Percentiles rank a stretch among this genome's conserved stretches.
Evolutionary conservation across 2,888 invertebrate genomes (phyloP).

Genomic region (Torymus aiolomorphi): DNA sequence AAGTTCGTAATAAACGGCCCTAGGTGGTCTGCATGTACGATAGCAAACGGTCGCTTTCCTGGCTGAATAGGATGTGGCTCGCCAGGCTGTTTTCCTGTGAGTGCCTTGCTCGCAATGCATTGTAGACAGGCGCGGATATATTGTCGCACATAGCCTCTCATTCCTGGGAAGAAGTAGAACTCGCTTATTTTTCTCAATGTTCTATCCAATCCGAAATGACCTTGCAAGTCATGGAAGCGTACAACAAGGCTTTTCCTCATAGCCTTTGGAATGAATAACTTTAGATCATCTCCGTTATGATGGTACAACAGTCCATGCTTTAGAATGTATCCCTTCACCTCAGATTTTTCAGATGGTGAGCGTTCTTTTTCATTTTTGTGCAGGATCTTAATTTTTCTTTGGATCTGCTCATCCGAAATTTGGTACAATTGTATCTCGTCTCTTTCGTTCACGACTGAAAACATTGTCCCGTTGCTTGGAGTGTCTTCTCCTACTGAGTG

Average conservation of each 20-base stretch:
- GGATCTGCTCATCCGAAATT: not conserved
- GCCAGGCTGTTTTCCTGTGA: not conserved
- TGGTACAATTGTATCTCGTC: not conserved
- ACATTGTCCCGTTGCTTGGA: not conserved
- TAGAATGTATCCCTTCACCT: no score
- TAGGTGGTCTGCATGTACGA: conserved; percentile 58
- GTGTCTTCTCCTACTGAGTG: not conserved
- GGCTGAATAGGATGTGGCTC: conserved; percentile 34
- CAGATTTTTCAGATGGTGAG: no score
- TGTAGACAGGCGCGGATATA: not conserved
- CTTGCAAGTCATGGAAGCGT: not conserved
- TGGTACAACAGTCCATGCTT: conserved; percentile 20
- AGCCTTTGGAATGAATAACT: conserved; percentile 15
- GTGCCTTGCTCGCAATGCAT: no score
- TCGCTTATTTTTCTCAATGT: not conserved
- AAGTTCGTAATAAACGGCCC: conserved; percentile 57
- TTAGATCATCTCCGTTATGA: not conserved
- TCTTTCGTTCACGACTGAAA: not conserved
- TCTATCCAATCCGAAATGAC: not conserved
- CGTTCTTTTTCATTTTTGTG: not conserved
- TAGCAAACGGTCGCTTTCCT: conserved; percentile 54
- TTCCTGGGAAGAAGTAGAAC: not conserved
- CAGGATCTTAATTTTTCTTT: not conserved
- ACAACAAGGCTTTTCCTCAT: conserved; percentile 18
- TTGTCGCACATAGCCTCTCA: not conserved